Percentiles rank a stretch among this genome's conserved stretches.
Conservation (phyloP, 2,113 vertebrate genomes). For the Ptyas mucosa region DNA sequence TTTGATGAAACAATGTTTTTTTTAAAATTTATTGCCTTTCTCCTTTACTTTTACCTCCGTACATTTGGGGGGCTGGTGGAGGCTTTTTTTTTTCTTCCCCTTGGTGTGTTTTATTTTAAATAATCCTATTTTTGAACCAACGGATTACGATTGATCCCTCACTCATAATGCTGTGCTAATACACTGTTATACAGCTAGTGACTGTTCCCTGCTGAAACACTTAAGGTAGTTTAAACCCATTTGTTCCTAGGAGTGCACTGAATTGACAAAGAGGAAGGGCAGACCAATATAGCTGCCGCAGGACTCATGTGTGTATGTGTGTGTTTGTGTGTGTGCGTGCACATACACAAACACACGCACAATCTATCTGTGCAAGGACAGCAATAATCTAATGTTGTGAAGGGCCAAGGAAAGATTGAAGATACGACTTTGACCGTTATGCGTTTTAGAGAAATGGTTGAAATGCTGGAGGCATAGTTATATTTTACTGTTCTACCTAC, state of each 20-base stretch:
- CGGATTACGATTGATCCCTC: slow-evolving; percentile 31
- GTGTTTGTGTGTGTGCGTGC: background rate
- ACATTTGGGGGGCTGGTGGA: background rate
- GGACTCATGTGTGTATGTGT: background rate
- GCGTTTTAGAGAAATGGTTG: background rate
- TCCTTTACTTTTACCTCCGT: background rate
- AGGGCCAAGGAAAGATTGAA: background rate
- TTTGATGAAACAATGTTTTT: background rate
- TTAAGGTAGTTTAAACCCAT: slow-evolving; percentile 35
- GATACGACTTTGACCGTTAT: background rate
- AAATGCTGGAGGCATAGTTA: background rate
- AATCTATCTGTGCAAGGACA: background rate
- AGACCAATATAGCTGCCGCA: background rate
- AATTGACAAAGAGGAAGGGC: slow-evolving; percentile 18
- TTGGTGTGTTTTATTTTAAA: slow-evolving; percentile 27
- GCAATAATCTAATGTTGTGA: background rate
- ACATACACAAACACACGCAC: background rate
- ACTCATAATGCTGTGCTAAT: slow-evolving; percentile 20
- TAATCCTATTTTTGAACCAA: slow-evolving; percentile 28
- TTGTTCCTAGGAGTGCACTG: slow-evolving; percentile 14
- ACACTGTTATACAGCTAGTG: background rate
- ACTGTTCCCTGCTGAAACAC: slow-evolving; percentile 15
- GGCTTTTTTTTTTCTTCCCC: background rate
- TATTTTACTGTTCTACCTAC: background rate
- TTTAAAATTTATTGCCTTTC: background rate